phyloP scores from a whole-genome alignment of 2,113 vertebrate genomes.

The Ptilorrhoa leucosticta region DNA sequence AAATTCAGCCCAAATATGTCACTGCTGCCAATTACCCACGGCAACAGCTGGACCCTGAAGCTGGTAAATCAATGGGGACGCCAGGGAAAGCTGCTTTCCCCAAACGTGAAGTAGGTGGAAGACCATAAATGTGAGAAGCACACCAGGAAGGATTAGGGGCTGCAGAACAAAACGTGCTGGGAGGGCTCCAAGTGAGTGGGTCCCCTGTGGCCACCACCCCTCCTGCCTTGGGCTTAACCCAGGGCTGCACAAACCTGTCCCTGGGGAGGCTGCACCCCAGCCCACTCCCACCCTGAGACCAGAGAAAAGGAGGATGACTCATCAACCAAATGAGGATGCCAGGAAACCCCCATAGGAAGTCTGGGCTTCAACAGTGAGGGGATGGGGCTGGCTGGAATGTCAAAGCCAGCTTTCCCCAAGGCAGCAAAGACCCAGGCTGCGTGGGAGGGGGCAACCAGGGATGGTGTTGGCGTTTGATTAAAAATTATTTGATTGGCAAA shows the following conservation, averaged over 20 bases:
- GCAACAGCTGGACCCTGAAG: background rate
- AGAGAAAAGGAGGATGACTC: background rate
- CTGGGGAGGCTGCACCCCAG: background rate
- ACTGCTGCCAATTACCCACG: conserved; percentile 54
- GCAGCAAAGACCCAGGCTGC: background rate
- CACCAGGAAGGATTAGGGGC: conserved; percentile 9
- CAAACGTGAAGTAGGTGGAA: conserved; percentile 18
- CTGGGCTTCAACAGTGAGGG: accelerated
- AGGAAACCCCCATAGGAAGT: background rate
- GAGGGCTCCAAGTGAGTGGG: background rate
- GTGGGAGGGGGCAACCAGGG: background rate
- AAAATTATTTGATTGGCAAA: conserved; percentile 58
- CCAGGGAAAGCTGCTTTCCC: conserved; percentile 14
- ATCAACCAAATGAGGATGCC: background rate
- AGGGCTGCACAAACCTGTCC: background rate
- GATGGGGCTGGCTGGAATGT: background rate
- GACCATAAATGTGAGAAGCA: background rate
- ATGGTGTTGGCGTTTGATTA: background rate
- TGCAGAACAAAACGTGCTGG: background rate
- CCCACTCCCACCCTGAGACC: accelerated
- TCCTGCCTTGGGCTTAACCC: background rate
- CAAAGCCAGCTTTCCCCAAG: background rate
- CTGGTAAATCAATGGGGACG: conserved; percentile 16
- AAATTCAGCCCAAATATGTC: conserved; percentile 54
- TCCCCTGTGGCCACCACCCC: background rate